Evolutionary conservation across 2,888 invertebrate species (phyloP), one percentile per base, ranked within the genome.

Genomic region (Mimumesa dahlbomi): DNA sequence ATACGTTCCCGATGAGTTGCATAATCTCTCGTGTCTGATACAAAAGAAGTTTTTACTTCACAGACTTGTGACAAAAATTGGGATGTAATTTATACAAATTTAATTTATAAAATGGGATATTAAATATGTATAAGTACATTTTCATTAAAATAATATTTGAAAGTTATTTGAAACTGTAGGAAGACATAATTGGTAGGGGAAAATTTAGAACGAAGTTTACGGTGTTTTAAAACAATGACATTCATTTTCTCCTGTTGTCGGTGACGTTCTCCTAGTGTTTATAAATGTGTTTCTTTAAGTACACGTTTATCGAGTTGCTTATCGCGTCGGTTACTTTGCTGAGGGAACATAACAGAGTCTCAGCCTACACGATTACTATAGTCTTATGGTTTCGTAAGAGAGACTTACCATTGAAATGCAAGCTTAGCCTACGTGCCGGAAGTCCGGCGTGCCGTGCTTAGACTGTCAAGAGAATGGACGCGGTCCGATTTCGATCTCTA

Each of bases 341-440:
- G 34, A 63, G 42, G 21, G 48, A 31, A 34, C 34, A 42, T 29
- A 36, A 52, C 22, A 45, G 40, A 45, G 42, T 42, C 36, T 18
- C 76, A 31, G 46, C 43, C 54, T 46, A 70, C 70, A 45, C 53
- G 61, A 64, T 57, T 52, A 52, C 67, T 31, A 43, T 61, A 62
- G 46, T 19, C 66, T 59, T 48, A 54, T 36, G 46, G 66, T 75
- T 56, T 80, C 64, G 75, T 75, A 75, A 78, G 68, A 75, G 58
- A 42, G 42, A 25, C 53, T 40, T 53, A 29, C 64, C 72, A 85
- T 87, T 87, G 78, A 83, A 82, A 87, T 86, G 86, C 86, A 82
- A 77, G 77, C 79, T 68, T 72, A 67, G 82, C 49, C 74, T 71
- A 81, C 80, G 80, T 84, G 79, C 85, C 86, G 86, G 86, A 86